These are phyloP conservation scores for Aphrophora alni DNA, from an alignment of 2,888 invertebrate genomes.

Conservation along the genomic window DNA sequence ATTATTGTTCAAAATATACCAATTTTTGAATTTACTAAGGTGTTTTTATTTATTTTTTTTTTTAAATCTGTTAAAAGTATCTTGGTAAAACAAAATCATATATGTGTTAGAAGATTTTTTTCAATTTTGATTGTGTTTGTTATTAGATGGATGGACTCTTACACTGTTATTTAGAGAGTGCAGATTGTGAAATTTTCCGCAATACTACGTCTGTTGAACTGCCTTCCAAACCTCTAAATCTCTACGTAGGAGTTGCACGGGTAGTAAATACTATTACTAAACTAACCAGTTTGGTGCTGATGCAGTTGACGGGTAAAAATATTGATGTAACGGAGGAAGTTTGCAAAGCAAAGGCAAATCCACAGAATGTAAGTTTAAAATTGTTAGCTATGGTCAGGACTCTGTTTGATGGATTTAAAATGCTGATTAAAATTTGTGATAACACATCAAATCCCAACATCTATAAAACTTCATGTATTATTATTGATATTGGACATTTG, in stretches of 20 bases:
- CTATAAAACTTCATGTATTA: too few relatives aligned
- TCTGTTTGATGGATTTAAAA: too few relatives aligned
- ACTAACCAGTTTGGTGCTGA: slow-evolving; percentile 67
- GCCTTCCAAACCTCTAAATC: slow-evolving; percentile 58
- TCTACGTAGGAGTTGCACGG: slow-evolving; percentile 69
- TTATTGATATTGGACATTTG: too few relatives aligned
- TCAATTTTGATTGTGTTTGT: neutral
- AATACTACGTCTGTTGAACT: slow-evolving; percentile 61
- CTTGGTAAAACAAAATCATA: too few relatives aligned
- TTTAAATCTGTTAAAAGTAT: too few relatives aligned
- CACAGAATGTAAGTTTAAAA: neutral
- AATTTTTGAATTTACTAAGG: too few relatives aligned
- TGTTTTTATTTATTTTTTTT: too few relatives aligned
- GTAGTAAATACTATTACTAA: slow-evolving; percentile 61
- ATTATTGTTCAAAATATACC: too few relatives aligned
- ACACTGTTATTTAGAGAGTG: slow-evolving; percentile 56
- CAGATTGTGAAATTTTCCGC: slow-evolving; percentile 71
- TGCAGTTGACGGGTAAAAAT: slow-evolving; percentile 65
- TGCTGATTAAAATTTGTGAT: too few relatives aligned
- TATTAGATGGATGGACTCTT: slow-evolving; percentile 30
- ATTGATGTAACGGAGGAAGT: slow-evolving; percentile 48
- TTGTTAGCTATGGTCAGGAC: too few relatives aligned
- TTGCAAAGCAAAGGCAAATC: neutral
- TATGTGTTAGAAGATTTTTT: neutral
- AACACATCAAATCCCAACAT: too few relatives aligned